These are phyloP conservation scores for Bryconaethiops microstoma DNA, from an alignment of 2,797 vertebrate species.

Conservation along the genomic window DNA sequence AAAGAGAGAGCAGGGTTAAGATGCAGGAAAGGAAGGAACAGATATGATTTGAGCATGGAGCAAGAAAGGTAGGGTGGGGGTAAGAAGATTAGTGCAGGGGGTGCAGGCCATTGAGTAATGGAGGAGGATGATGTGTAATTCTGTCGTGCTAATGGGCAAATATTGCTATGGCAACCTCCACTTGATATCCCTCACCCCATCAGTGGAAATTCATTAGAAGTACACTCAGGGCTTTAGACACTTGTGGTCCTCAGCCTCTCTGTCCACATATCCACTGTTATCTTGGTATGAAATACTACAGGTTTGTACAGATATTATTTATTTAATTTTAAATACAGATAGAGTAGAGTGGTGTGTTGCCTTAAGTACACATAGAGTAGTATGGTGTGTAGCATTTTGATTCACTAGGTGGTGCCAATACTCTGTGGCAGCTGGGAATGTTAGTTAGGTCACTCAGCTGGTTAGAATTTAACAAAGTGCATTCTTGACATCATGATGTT, in stretches of 20 bases:
- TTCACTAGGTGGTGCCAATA: conserved; percentile 37
- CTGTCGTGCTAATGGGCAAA: conserved; percentile 65
- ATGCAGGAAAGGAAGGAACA: not conserved
- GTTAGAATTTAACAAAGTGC: too few species aligned
- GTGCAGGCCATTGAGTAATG: conserved; percentile 31
- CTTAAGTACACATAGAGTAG: not conserved
- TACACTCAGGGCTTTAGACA: not conserved
- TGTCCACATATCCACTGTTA: not conserved
- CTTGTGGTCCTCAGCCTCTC: not conserved
- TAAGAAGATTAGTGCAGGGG: conserved; percentile 32
- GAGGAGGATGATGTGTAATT: conserved; percentile 58
- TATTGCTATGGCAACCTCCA: conserved; percentile 68
- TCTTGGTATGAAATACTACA: too few species aligned
- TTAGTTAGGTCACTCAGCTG: not conserved
- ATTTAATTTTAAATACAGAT: not conserved
- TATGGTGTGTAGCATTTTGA: not conserved
- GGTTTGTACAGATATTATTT: not conserved
- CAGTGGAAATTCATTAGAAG: conserved; percentile 46
- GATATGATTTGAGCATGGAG: too few species aligned
- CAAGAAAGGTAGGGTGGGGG: not conserved
- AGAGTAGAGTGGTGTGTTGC: not conserved
- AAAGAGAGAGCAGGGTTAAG: not conserved
- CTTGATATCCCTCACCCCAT: conserved; percentile 39
- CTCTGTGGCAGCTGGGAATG: not conserved
- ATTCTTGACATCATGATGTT: too few species aligned